These are phyloP conservation scores for Lasioglossum leucozonium DNA, from an alignment of 2,888 invertebrate genomes.

Conservation along the genomic window DNA sequence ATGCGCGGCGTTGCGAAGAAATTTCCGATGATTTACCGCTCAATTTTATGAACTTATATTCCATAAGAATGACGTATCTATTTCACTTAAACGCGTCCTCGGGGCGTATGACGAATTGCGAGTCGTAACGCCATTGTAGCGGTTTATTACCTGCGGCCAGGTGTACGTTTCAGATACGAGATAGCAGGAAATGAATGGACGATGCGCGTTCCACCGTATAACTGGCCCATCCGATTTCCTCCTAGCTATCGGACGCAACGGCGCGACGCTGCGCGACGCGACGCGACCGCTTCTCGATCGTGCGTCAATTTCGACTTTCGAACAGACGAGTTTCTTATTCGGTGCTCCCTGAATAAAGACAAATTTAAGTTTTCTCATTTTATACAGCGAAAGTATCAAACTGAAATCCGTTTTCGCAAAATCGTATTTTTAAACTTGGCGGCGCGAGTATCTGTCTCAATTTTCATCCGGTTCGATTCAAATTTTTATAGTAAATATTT, in stretches of 20 bases:
- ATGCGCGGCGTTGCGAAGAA: conserved; percentile 66
- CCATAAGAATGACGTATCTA: conserved; percentile 81
- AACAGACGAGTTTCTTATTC: not conserved
- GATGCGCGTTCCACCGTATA: not conserved
- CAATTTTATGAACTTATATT: conserved; percentile 83
- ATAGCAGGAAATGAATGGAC: conserved; percentile 48
- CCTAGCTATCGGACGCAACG: conserved; percentile 21
- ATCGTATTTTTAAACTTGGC: not conserved
- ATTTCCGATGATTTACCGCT: conserved; percentile 81
- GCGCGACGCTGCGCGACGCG: not conserved
- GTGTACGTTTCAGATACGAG: conserved; percentile 55
- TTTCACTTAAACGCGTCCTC: conserved; percentile 78
- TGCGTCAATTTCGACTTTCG: not conserved
- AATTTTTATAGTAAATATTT: too few species aligned
- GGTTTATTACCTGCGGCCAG: conserved; percentile 60
- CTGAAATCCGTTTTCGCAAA: not conserved
- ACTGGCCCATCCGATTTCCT: not conserved
- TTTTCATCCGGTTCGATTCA: not conserved
- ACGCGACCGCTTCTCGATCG: not conserved
- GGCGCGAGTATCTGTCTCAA: not conserved
- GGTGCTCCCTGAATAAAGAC: not conserved
- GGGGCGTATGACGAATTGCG: conserved; percentile 66
- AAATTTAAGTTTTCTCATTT: not conserved
- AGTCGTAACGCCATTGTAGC: conserved; percentile 62
- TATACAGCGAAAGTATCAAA: not conserved